phyloP scores from a whole-genome alignment of 2,888 invertebrate genomes.

The Sepioteuthis lessoniana region DNA sequence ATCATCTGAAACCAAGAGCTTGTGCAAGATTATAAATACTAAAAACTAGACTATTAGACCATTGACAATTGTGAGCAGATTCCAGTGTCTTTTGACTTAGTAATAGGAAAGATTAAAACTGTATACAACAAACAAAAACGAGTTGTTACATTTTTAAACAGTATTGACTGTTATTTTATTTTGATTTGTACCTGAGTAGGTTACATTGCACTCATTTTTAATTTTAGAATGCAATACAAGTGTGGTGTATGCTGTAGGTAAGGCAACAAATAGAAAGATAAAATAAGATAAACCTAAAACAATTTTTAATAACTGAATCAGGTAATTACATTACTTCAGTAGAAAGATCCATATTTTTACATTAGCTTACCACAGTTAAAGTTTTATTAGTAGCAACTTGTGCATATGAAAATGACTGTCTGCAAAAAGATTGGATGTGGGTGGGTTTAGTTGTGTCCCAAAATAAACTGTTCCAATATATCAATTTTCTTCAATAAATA shows the following conservation, averaged over 20 bases:
- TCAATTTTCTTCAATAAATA: constrained; percentile 33
- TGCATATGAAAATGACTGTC: background rate
- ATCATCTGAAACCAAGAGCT: too few relatives aligned
- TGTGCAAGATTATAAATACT: too few relatives aligned
- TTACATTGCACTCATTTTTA: too few relatives aligned
- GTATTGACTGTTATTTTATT: too few relatives aligned
- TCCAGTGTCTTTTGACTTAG: too few relatives aligned
- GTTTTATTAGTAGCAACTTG: background rate
- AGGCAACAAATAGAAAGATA: background rate
- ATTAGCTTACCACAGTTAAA: background rate
- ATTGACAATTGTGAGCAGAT: too few relatives aligned
- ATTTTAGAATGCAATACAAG: too few relatives aligned
- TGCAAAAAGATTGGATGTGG: background rate
- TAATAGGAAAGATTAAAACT: too few relatives aligned
- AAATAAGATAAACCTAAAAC: background rate
- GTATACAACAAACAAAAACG: too few relatives aligned
- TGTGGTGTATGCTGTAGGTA: background rate
- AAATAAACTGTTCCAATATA: constrained; percentile 10
- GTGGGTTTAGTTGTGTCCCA: background rate
- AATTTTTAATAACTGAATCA: background rate
- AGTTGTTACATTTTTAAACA: too few relatives aligned
- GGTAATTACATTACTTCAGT: background rate
- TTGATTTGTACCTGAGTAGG: too few relatives aligned
- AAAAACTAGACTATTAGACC: too few relatives aligned
- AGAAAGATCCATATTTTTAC: background rate